These are phyloP conservation scores for Eulemur rubriventer DNA, from an alignment of 2,797 vertebrate species.

Conservation along the genomic window DNA sequence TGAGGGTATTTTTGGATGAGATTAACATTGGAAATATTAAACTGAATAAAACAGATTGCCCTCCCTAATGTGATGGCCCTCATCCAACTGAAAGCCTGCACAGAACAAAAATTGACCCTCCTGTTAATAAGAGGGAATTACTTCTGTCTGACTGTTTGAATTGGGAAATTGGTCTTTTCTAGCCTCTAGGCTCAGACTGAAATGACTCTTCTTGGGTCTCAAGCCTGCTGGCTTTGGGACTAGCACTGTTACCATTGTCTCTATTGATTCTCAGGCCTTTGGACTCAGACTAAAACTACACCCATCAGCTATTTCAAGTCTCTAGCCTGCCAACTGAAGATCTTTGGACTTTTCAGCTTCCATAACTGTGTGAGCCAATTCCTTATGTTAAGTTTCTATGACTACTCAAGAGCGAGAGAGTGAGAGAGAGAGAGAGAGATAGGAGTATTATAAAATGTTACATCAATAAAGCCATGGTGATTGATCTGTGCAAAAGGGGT, in stretches of 20 bases:
- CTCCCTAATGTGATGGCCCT: not conserved
- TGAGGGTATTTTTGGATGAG: not conserved
- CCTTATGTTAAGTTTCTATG: not conserved
- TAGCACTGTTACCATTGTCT: not conserved
- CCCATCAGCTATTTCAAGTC: not conserved
- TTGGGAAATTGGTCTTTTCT: not conserved
- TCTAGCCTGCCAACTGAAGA: not conserved
- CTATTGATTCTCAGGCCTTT: not conserved
- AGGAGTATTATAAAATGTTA: not conserved
- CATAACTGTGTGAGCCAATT: not conserved
- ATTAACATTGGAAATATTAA: not conserved
- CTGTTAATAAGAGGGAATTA: not conserved
- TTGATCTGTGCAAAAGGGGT: not conserved
- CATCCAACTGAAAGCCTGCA: not conserved
- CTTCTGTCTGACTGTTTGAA: not conserved
- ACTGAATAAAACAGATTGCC: no score
- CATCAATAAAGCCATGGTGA: not conserved
- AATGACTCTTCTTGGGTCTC: not conserved
- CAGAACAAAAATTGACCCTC: not conserved
- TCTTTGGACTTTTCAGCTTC: not conserved
- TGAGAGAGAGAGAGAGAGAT: not conserved
- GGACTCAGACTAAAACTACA: no score
- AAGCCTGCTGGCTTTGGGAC: not conserved
- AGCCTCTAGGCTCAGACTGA: not conserved
- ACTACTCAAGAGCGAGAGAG: no score